Base-by-base conservation (phyloP, 2,797 vertebrate genomes). In the Pangasius krempfi region DNA sequence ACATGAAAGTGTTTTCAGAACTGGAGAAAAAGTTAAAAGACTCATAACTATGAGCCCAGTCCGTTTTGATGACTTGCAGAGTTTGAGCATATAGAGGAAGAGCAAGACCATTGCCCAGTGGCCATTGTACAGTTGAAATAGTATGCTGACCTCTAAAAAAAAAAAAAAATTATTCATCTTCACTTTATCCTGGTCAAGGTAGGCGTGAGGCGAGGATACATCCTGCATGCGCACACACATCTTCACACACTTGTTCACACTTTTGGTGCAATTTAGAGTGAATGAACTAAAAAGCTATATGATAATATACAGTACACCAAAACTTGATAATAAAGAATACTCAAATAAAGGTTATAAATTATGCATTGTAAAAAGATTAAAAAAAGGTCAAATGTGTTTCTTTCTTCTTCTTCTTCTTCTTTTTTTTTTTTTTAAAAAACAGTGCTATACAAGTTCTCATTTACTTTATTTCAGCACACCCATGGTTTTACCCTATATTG, bases 21-120 rank as follows among this genome's bases (percentile, higher is more conserved):
- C 85, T 97, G 90, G 96, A 97, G 60, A 92, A 87, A 25, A 97
- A 97, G 92, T 91, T 97, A 87, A 90, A 95, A 88, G 94, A 97
- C n/a, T 95, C 62, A 62, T 90, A 93, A 86, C 86, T 62, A 1
- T 37, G 25, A 83, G 27, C 8, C 44, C 4, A 18, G 40, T 1
- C 8, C 30, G 13, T 64, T 47, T 10, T 83, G 13, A 47, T n/a
- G 40, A 47, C 7, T 2, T 47, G 25, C 2, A 66, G 33, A 25
- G 20, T 37, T 40, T 14, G 13, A 16, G 20, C 80, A 40, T 44
- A 7, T 8, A 33, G 76, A 37, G 18, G 14, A 37, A 58, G 58
- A 5, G 33, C 20, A 44, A 27, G 37, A 82, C 4, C 44, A n/a
- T 20, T 20, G 27, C 30, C 40, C 18, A 5, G 44, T 50, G n/a